Evolutionary conservation across 2,888 invertebrate species (phyloP), one percentile per base, ranked within the genome.

Genomic region (Drosophila stalkeri): DNA sequence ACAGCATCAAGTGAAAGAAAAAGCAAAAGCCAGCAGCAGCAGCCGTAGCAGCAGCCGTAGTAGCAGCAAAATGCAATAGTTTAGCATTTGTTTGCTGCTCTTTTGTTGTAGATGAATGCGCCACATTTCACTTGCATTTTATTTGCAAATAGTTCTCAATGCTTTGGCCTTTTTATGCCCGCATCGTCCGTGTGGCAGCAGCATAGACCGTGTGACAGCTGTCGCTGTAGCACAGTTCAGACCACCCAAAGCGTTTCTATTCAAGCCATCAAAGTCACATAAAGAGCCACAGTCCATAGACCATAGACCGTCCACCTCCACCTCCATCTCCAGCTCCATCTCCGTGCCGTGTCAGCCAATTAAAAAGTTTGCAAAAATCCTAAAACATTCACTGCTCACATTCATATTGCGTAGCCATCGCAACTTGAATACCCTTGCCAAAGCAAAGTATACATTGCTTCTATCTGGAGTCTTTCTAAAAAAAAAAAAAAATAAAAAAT

Each of bases 121-220:
- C 81, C 86, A 81, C 84, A 86, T 88, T 88, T 86, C 86, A 88
- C 76, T 86, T 81, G 81, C 78, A 86, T 83, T 84, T 84, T 85
- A 87, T 87, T 80, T 80, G 80, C 86, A 77, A 82, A 77, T 77
- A 75, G 75, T 77, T 80, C 64, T 57, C 61, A 61, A 57, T 65
- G 78, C 64, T 60, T 64, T 72, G 54, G 52, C 51, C 72, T 47
- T 64, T 75, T 75, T 39, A 62, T 75, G 65, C 47, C 67, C 55
- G 61, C 67, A 59, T 54, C 46, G 41, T 56, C 52, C 52, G 39
- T 18, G 43, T 51, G 41, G 41, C 54, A 63, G 39, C 41, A 43
- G 3, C 12, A 14, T 7, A 31, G 51, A 23, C 43, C 41, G 55
- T 47, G 47, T 37, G 56, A 46, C 41, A 51, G 35, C 51, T 23